phyloP scores from a whole-genome alignment of 2,113 vertebrate genomes.

The Pelecanoides urinatrix region DNA sequence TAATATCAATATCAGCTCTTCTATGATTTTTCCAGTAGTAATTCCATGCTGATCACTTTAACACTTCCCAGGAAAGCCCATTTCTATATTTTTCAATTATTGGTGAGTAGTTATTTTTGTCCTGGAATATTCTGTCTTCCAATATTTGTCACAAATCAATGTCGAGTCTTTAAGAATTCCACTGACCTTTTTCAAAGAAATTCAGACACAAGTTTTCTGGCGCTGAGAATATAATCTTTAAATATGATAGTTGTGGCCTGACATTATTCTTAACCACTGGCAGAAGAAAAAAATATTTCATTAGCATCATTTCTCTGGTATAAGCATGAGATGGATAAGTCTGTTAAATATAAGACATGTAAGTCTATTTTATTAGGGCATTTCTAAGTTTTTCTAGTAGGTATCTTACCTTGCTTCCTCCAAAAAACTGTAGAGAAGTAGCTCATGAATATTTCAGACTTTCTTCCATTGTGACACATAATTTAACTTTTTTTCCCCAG shows the following conservation, averaged over 20 bases:
- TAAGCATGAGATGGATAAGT: not conserved
- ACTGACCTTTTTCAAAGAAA: not conserved
- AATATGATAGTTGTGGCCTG: not conserved
- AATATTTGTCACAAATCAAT: not conserved
- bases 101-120: not conserved
- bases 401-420: not conserved
- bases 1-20: not conserved
- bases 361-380: not conserved
- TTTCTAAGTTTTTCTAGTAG: not conserved
- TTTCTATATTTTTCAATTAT: not conserved
- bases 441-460: not conserved
- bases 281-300: not conserved
- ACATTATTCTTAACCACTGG: not conserved
- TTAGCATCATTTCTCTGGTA: not conserved
- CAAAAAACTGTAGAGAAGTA: not conserved
- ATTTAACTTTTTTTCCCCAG: not conserved
- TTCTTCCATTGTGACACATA: not conserved
- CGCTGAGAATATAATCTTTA: not conserved
- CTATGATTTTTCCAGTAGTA: not conserved
- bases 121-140: not conserved
- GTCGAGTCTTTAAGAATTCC: not conserved
- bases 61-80: not conserved
- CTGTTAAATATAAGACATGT: not conserved
- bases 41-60: not conserved
- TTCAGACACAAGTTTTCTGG: not conserved